Evolutionary conservation across 1,140 invertebrate genomes (phyloP).

Genomic region (Zaprionus inermis): DNA sequence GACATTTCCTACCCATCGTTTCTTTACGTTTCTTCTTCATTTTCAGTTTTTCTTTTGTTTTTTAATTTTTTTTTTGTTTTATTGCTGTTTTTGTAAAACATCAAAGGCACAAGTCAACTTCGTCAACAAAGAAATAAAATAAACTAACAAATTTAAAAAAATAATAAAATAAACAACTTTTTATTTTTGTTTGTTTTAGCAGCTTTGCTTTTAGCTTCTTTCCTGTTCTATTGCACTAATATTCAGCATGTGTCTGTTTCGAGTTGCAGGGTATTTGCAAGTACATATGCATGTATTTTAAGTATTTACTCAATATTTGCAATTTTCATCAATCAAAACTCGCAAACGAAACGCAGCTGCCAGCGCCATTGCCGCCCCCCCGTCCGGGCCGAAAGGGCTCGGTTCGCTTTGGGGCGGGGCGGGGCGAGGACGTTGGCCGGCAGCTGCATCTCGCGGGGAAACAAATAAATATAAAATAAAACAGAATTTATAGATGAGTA

Average conservation of each 20-base stretch:
- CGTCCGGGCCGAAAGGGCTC: background rate
- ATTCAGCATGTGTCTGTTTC: constrained; percentile 70
- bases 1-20: background rate
- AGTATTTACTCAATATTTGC: constrained; percentile 29
- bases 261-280: constrained; percentile 18
- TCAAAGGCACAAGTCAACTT: constrained; percentile 84
- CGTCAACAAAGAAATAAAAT: constrained; percentile 78
- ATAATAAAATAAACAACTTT: constrained; percentile 39
- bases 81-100: constrained; percentile 62
- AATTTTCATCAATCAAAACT: constrained; percentile 45
- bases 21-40: constrained; percentile 7
- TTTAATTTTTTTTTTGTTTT: constrained; percentile 33
- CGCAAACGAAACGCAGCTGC: constrained; percentile 47
- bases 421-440: background rate
- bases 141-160: constrained; percentile 53
- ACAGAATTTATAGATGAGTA: constrained; percentile 73
- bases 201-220: constrained; percentile 48
- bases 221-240: constrained; percentile 48
- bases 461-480: constrained; percentile 57
- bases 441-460: constrained; percentile 41
- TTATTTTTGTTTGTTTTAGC: constrained; percentile 49
- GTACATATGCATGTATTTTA: constrained; percentile 14
- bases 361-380: constrained; percentile 8
- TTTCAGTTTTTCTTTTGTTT: constrained; percentile 31
- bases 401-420: background rate